A percentile compares a stretch with the other conserved stretches of the same genome.
phyloP scores from a whole-genome alignment of 92 coral and sea anemone genomes.

The Epizoanthus scotinus region DNA sequence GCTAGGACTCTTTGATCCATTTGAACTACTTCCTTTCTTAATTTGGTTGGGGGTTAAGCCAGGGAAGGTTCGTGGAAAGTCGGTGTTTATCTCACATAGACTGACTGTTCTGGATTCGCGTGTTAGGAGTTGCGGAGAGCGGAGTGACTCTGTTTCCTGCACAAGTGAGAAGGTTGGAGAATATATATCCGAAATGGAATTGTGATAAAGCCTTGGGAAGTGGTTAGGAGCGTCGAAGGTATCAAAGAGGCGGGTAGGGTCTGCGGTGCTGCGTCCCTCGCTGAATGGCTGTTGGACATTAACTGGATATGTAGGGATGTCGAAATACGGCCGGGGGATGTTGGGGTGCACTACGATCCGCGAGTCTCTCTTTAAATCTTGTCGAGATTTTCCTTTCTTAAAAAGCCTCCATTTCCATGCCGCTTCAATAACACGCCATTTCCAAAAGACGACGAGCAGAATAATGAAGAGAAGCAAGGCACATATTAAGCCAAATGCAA shows the following conservation, averaged over 20 bases:
- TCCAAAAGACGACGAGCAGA: conserved; percentile 13
- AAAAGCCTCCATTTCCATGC: conserved; percentile 32
- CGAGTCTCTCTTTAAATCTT: conserved; percentile 20
- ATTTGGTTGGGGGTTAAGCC: not conserved
- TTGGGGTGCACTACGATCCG: conserved; percentile 31
- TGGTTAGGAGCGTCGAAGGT: conserved; percentile 22
- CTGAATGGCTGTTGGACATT: conserved; percentile 28
- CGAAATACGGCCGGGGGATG: conserved; percentile 18
- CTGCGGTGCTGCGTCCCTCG: conserved; percentile 15
- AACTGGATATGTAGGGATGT: conserved; percentile 25
- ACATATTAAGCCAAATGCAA: conserved; percentile 31
- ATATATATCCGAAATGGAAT: conserved; percentile 7
- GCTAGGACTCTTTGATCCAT: conserved; percentile 21
- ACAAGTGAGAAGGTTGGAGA: conserved; percentile 14
- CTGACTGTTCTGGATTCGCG: conserved; percentile 10
- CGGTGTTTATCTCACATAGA: conserved; percentile 38
- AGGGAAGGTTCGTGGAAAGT: conserved; percentile 8
- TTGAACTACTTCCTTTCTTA: conserved; percentile 3
- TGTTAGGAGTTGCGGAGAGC: not conserved
- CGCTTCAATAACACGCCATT: conserved; percentile 35
- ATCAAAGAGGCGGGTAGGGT: conserved; percentile 22
- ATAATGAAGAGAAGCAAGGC: conserved; percentile 23
- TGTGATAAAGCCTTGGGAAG: conserved; percentile 29
- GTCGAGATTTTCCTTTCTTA: conserved; percentile 7
- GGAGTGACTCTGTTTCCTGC: conserved; percentile 9